These are phyloP conservation scores for Galeruca laticollis DNA, from an alignment of 2,888 invertebrate genomes.

Conservation along the genomic window DNA sequence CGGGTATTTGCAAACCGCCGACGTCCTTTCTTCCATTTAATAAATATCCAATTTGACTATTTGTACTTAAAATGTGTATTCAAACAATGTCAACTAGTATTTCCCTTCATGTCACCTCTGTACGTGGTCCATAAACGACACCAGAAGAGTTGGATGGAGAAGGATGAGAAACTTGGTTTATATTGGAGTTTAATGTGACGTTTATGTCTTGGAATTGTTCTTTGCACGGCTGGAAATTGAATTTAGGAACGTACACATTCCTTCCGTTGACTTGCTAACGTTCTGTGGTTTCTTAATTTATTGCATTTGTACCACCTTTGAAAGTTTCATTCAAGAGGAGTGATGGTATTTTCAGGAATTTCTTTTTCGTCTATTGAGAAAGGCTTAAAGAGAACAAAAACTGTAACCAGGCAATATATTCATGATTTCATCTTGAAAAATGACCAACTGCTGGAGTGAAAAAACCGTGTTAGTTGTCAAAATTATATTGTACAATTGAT, in stretches of 20 bases:
- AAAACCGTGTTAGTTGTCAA: too few species aligned
- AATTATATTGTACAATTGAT: not conserved
- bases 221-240: constrained; percentile 35
- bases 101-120: constrained; percentile 22
- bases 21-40: not conserved
- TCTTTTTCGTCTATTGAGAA: not conserved
- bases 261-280: constrained; percentile 37
- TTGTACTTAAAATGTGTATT: constrained; percentile 6
- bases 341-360: not conserved
- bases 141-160: constrained; percentile 32
- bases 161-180: constrained; percentile 38
- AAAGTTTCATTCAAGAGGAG: constrained; percentile 21
- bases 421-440: too few species aligned
- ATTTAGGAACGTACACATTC: constrained; percentile 35
- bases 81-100: constrained; percentile 4
- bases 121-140: constrained; percentile 35
- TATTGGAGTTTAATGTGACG: constrained; percentile 38
- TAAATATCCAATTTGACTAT: not conserved
- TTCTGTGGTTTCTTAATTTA: constrained; percentile 35
- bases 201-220: constrained; percentile 35
- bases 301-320: constrained; percentile 33
- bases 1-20: not conserved
- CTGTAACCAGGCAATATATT: too few species aligned
- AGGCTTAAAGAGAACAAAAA: not conserved
- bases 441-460: too few species aligned